These are phyloP conservation scores for Holotrichia oblita DNA, from an alignment of 1,140 invertebrate genomes.

Conservation along the genomic window DNA sequence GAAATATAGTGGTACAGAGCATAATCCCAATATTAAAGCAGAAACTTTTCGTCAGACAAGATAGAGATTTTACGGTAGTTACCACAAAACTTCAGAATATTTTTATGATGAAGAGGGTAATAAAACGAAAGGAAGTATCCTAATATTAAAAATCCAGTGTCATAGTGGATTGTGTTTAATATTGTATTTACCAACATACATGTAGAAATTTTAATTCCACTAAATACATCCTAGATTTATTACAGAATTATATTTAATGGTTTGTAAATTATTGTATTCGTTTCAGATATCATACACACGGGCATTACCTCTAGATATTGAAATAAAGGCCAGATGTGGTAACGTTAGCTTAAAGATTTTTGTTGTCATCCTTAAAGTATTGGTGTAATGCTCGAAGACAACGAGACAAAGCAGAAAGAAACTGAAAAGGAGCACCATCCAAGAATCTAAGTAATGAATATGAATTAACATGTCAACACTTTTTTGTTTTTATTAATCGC, in stretches of 20 bases:
- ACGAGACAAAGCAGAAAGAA: neutral
- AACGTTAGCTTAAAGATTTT: no score
- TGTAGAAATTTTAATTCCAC: no score
- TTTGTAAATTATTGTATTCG: no score
- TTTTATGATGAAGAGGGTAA: neutral
- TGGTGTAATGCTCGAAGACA: neutral
- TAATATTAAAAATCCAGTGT: no score
- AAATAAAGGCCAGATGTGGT: no score
- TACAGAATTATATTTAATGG: no score
- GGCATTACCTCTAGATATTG: no score
- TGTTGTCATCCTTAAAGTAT: neutral
- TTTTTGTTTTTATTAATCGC: slow-evolving; percentile 27
- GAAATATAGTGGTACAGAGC: neutral
- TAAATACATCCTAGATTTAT: no score
- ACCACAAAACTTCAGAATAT: neutral
- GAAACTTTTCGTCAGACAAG: neutral
- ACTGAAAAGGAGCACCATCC: neutral
- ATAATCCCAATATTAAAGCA: neutral
- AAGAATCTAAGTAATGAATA: slow-evolving; percentile 17
- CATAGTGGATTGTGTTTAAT: no score
- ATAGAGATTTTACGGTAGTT: neutral
- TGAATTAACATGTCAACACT: slow-evolving; percentile 36
- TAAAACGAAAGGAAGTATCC: no score
- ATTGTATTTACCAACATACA: no score
- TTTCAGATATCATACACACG: no score